phyloP scores from a whole-genome alignment of 2,113 vertebrate genomes.

The Tapirus terrestris region DNA sequence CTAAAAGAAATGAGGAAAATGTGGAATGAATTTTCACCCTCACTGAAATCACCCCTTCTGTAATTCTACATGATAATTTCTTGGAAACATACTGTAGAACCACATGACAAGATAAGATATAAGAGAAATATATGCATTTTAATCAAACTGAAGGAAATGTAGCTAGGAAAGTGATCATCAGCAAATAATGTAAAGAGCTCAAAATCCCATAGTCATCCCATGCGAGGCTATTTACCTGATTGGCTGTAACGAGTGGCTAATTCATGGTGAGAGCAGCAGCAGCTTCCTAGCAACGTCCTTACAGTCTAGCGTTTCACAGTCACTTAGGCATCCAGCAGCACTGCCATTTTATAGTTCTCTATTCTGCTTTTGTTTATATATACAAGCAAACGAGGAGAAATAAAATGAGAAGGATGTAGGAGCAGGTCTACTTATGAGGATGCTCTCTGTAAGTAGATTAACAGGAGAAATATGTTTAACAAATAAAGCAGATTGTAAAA shows the following conservation, averaged over 20 bases:
- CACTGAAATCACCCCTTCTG: background rate
- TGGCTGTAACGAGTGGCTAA: background rate
- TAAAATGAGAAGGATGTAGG: background rate
- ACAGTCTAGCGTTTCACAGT: background rate
- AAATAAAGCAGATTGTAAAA: slow-evolving; percentile 59
- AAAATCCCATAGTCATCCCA: background rate
- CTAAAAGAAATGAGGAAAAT: background rate
- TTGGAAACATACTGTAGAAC: background rate
- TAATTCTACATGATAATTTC: background rate
- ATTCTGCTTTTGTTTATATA: background rate
- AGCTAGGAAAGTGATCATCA: background rate
- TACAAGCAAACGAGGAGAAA: slow-evolving; percentile 9
- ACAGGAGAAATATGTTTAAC: slow-evolving; percentile 37
- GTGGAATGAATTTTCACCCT: background rate
- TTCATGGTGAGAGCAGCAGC: background rate
- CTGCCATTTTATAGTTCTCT: background rate
- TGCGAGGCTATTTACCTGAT: background rate
- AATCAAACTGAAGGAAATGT: slow-evolving; percentile 1
- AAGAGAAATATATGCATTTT: slow-evolving; percentile 8
- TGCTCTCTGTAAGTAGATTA: background rate
- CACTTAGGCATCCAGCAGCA: background rate
- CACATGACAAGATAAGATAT: background rate
- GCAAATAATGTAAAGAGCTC: slow-evolving; percentile 17
- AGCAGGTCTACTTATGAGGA: background rate
- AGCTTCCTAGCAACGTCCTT: slow-evolving; percentile 68